phyloP scores from a whole-genome alignment of 1,140 invertebrate species.

The Micrasema longulum region DNA sequence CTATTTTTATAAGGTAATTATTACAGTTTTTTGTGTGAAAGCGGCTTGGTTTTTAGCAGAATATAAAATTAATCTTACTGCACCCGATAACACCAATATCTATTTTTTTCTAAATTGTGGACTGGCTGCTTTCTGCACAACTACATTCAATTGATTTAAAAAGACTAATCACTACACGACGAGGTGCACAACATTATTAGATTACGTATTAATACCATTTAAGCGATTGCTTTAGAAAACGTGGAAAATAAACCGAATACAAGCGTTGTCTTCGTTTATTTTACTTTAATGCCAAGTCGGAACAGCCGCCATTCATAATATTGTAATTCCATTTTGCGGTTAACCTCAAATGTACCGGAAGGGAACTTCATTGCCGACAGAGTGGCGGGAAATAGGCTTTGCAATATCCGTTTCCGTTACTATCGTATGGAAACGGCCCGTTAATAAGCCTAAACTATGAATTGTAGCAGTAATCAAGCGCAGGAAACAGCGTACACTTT shows the following conservation, averaged over 20 bases:
- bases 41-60: no score
- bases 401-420: conserved; percentile 28
- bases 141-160: no score
- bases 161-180: no score
- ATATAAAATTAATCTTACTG: no score
- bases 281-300: neutral
- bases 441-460: neutral
- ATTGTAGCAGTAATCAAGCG: conserved; percentile 5
- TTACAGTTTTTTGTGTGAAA: no score
- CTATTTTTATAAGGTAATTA: no score
- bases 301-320: conserved; percentile 6
- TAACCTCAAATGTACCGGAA: conserved; percentile 28
- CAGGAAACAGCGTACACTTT: conserved; percentile 11
- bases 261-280: neutral
- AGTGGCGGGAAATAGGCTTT: conserved; percentile 23
- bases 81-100: no score
- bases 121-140: no score
- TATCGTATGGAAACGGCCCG: conserved; percentile 18
- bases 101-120: no score
- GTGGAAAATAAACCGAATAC: neutral
- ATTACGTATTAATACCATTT: neutral
- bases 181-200: neutral
- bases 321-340: conserved; percentile 24
- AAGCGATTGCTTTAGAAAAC: neutral
- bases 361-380: conserved; percentile 3